A percentile compares a stretch with the other conserved stretches of the same genome.
phyloP scores from a whole-genome alignment of 2,888 invertebrate genomes.

The Agelastica alni region DNA sequence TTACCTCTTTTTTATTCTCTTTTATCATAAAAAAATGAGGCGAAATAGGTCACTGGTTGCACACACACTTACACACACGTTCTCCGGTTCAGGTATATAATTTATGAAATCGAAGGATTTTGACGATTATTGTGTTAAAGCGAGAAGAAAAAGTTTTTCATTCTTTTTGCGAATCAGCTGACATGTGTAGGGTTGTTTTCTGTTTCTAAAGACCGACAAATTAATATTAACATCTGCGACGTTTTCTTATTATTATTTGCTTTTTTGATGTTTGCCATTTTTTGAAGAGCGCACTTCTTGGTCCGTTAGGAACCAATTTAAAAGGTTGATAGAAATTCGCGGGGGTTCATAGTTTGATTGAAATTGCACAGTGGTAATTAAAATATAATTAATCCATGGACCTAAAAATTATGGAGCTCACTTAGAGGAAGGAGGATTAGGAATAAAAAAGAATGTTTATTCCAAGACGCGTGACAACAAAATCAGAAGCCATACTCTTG shows the following conservation, averaged over 20 bases:
- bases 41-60: conserved; percentile 40
- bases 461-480: no score
- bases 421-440: no score
- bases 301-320: no score
- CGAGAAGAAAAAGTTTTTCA: conserved; percentile 14
- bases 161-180: conserved; percentile 21
- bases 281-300: neutral
- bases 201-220: conserved; percentile 11
- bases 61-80: conserved; percentile 33
- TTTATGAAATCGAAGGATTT: conserved; percentile 30
- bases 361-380: no score
- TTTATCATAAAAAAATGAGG: conserved; percentile 33
- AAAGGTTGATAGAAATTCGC: no score
- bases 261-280: neutral
- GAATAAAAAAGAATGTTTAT: no score
- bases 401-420: no score
- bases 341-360: no score
- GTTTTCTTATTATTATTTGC: conserved; percentile 3
- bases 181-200: conserved; percentile 15
- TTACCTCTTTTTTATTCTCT: conserved; percentile 38
- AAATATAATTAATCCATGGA: no score
- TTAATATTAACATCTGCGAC: conserved; percentile 19
- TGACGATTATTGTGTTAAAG: conserved; percentile 21
- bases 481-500: no score
- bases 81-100: conserved; percentile 31